Evolutionary conservation across 2,113 vertebrate genomes (phyloP).

Genomic region (Pagrus major): DNA sequence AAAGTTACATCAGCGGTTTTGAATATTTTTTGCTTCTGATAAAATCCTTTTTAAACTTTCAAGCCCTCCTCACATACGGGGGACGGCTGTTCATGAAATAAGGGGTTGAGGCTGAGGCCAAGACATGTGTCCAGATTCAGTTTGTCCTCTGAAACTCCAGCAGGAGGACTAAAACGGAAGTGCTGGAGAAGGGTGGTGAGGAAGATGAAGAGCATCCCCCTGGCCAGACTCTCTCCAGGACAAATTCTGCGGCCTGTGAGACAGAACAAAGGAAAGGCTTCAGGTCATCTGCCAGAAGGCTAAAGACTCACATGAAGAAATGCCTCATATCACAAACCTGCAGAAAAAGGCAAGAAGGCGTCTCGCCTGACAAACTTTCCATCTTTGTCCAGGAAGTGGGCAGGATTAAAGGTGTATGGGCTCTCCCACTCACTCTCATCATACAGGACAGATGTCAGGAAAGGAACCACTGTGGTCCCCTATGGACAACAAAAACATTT

Average conservation of each 20-base stretch:
- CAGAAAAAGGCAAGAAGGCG: conserved; percentile 67
- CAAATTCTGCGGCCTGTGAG: conserved; percentile 80
- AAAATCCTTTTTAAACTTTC: too few species aligned
- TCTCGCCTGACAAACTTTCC: conserved; percentile 59
- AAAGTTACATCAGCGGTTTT: too few species aligned
- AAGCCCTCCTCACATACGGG: background rate
- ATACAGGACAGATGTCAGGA: conserved; percentile 47
- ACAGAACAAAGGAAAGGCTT: fast-evolving
- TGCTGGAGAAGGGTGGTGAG: conserved; percentile 83
- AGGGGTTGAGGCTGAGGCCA: conserved; percentile 56
- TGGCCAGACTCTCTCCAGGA: conserved; percentile 82
- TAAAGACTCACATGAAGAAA: fast-evolving
- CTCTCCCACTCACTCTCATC: conserved; percentile 62
- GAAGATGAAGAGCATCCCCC: conserved; percentile 87
- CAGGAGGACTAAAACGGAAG: conserved; percentile 80
- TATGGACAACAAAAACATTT: background rate
- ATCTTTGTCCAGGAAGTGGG: conserved; percentile 67
- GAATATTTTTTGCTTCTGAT: too few species aligned
- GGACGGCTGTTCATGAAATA: conserved; percentile 61
- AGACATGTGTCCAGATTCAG: conserved; percentile 77
- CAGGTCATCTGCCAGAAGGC: fast-evolving
- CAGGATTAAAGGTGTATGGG: conserved; percentile 47
- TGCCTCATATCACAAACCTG: conserved; percentile 25
- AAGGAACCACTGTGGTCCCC: conserved; percentile 55
- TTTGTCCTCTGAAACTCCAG: conserved; percentile 79